These are phyloP conservation scores for Centruroides sculpturatus DNA, from an alignment of 1,140 invertebrate genomes.

Conservation along the genomic window DNA sequence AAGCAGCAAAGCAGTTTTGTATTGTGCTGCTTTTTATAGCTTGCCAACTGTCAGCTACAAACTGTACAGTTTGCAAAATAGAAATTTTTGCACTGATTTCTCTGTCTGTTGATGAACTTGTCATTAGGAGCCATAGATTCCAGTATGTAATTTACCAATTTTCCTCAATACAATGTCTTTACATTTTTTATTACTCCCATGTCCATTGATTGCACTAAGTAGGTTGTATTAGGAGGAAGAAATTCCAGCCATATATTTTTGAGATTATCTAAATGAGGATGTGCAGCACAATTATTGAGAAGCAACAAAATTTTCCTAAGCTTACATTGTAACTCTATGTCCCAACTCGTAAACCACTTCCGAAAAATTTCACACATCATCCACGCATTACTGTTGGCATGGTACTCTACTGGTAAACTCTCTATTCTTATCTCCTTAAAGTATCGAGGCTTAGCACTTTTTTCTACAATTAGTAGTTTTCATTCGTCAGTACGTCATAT, in stretches of 20 bases:
- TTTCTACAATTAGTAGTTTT: not conserved
- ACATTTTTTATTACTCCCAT: not conserved
- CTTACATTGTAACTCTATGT: conserved; percentile 6
- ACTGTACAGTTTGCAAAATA: not conserved
- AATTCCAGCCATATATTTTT: conserved; percentile 14
- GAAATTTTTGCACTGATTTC: not conserved
- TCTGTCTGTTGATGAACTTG: not conserved
- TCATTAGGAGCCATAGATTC: too few relatives aligned
- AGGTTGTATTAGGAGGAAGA: conserved; percentile 16
- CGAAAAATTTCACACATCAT: conserved; percentile 19
- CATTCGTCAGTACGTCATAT: not conserved
- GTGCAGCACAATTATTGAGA: conserved; percentile 20
- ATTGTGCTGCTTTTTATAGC: not conserved
- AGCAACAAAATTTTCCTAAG: conserved; percentile 17
- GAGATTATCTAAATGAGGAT: conserved; percentile 11
- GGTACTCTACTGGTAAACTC: too few relatives aligned
- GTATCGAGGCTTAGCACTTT: not conserved
- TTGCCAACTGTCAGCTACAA: not conserved
- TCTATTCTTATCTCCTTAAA: not conserved
- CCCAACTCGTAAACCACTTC: conserved; percentile 17
- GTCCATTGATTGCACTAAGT: not conserved
- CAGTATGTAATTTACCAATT: too few relatives aligned
- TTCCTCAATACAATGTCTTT: not conserved
- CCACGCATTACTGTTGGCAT: conserved; percentile 13
- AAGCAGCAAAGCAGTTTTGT: not conserved